Evolutionary conservation across 2,888 invertebrate species (phyloP), one percentile per base, ranked within the genome.

Genomic region (Oligia strigilis): DNA sequence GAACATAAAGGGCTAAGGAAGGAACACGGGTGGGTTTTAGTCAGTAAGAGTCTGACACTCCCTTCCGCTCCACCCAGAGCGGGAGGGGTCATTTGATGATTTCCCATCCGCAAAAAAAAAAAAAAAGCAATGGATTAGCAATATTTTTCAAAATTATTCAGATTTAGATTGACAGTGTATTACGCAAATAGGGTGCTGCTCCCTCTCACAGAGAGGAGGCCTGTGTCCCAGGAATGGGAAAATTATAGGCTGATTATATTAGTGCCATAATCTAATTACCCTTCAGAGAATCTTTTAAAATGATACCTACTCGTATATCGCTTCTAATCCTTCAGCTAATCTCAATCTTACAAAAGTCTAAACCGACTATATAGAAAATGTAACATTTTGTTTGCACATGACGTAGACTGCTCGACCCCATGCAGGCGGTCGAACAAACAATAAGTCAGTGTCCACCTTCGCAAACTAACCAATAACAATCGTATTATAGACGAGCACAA

Each of bases 401-500:
- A 82, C 74, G 75, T 46, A 17, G 23, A 55, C 40, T 13, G 13
- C 52, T 55, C 66, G 65, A 65, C 72, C 49, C 43, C 64, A 19
- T 75, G 46, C 52, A 72, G 65, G 55, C 71, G 55, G 74, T 72
- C 66, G 69, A 49, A 43, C 29, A 58, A 58, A 84, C 75, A 86
- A 84, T 77, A 73, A n/a, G 49, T 80, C 55, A 19, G 65, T 75
- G 80, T 85, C 81, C 82, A 84, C 81, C 81, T 75, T 85, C 36
- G 66, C 60, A 70, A 81, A 78, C 74, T 72, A 78, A 73, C 36
- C 67, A 72, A 81, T 67, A 87, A 87, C 79, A 82, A 80, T 78
- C n/a, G 72, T 66, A 46, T 67, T 74, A 82, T 75, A 84, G 74
- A 36, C 66, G 67, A 76, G 80, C 58, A 88, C 84, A 90, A 87